Conservation (phyloP, 2,797 vertebrate genomes). For the Merluccius polli region DNA sequence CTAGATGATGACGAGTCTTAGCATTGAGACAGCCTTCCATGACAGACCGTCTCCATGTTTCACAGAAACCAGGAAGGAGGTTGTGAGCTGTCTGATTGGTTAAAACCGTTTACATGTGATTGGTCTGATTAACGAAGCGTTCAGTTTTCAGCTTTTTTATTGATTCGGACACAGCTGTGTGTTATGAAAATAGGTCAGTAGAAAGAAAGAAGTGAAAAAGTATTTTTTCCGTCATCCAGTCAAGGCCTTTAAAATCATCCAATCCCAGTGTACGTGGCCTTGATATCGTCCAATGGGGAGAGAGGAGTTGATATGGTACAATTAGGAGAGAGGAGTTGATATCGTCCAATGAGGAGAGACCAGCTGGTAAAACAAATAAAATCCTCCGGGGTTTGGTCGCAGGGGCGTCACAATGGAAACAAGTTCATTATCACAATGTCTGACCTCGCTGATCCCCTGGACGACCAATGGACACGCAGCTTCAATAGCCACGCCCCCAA, state of each 20-base stretch:
- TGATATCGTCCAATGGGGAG: not conserved
- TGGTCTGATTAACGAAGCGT: not conserved
- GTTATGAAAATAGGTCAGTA: constrained; percentile 66
- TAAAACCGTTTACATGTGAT: too few species aligned
- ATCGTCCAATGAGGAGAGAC: not conserved
- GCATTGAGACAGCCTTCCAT: too few species aligned
- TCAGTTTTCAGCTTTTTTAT: constrained; percentile 33
- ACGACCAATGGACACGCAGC: constrained; percentile 25
- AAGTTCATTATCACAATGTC: constrained; percentile 4
- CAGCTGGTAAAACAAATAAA: not conserved
- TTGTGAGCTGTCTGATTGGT: too few species aligned
- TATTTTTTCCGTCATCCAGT: constrained; percentile 13
- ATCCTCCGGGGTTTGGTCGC: not conserved
- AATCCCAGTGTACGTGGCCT: constrained; percentile 30
- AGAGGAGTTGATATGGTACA: constrained; percentile 9
- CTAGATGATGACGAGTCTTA: too few species aligned
- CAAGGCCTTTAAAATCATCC: constrained; percentile 31
- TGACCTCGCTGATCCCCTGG: not conserved
- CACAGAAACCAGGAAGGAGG: too few species aligned
- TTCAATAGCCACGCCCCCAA: constrained; percentile 1
- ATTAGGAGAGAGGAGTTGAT: not conserved
- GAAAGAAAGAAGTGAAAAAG: constrained; percentile 62
- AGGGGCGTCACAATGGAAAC: too few species aligned
- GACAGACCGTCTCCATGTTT: too few species aligned
- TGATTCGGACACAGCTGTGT: constrained; percentile 57